phyloP scores from a whole-genome alignment of 2,888 invertebrate species.

The Leucophora obtusa region DNA sequence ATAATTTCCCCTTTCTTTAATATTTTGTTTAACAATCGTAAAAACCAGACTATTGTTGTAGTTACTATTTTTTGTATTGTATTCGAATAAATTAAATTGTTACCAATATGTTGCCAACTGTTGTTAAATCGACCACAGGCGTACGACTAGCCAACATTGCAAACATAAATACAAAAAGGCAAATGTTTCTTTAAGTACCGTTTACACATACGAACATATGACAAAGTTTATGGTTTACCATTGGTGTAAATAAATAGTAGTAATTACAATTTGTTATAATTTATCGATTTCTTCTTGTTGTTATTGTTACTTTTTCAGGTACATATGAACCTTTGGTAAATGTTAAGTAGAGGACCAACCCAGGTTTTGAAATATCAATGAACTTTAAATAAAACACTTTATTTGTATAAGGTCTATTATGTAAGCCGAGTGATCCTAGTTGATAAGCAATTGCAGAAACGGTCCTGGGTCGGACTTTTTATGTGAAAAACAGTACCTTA shows the following conservation, averaged over 20 bases:
- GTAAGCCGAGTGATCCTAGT: no score
- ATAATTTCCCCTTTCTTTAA: constrained; percentile 42
- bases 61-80: constrained; percentile 8
- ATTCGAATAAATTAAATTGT: constrained; percentile 51
- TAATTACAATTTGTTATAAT: constrained; percentile 12
- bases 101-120: constrained; percentile 49
- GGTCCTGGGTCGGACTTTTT: no score
- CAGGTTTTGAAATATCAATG: no score
- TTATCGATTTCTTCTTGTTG: constrained; percentile 17
- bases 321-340: no score
- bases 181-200: constrained; percentile 1
- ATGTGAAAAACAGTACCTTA: no score
- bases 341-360: no score
- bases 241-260: not conserved
- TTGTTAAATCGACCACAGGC: constrained; percentile 21
- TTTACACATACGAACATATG: not conserved
- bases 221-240: constrained; percentile 18
- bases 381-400: no score
- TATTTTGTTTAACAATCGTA: constrained; percentile 42
- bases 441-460: no score
- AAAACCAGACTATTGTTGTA: constrained; percentile 40
- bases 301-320: no score
- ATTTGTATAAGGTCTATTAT: no score
- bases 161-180: not conserved
- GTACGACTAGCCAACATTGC: not conserved